These are phyloP conservation scores for Erethizon dorsatum DNA, from an alignment of 2,797 vertebrate genomes.

Conservation along the genomic window DNA sequence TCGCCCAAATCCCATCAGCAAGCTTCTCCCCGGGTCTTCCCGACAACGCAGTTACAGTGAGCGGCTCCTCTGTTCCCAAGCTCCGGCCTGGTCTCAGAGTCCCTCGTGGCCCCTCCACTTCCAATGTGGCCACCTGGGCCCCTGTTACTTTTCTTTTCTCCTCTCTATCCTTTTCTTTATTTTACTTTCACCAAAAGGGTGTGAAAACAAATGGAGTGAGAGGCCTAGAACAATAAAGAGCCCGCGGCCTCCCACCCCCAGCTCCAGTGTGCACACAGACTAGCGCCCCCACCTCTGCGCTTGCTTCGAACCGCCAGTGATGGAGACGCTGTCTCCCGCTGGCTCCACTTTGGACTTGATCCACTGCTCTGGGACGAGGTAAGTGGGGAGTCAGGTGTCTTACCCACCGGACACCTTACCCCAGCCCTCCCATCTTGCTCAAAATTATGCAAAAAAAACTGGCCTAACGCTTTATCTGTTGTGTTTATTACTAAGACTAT, in stretches of 20 bases:
- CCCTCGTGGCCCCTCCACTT: conserved; percentile 1
- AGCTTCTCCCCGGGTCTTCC: neutral
- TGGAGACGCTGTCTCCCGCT: neutral
- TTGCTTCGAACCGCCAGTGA: neutral
- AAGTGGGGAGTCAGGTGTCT: conserved; percentile 15
- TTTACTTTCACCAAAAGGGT: neutral
- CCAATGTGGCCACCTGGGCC: neutral
- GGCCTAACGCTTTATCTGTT: neutral
- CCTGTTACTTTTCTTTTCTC: neutral
- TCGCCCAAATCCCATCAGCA: conserved; percentile 36
- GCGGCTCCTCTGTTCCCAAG: conserved; percentile 7
- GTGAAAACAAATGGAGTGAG: neutral
- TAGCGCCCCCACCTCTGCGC: neutral
- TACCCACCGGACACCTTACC: neutral
- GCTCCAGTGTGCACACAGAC: neutral
- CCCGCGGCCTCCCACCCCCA: neutral
- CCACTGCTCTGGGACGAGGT: neutral
- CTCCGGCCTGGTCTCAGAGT: neutral
- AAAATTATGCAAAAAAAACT: conserved; percentile 23
- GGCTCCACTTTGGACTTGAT: neutral
- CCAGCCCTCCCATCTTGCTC: neutral
- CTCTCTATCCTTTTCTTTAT: conserved; percentile 1
- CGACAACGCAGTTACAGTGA: neutral
- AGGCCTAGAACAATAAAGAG: neutral
- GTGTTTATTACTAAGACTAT: conserved; percentile 16